These are phyloP conservation scores for Neogobius melanostomus DNA, from an alignment of 2,113 vertebrate species.

Conservation along the genomic window DNA sequence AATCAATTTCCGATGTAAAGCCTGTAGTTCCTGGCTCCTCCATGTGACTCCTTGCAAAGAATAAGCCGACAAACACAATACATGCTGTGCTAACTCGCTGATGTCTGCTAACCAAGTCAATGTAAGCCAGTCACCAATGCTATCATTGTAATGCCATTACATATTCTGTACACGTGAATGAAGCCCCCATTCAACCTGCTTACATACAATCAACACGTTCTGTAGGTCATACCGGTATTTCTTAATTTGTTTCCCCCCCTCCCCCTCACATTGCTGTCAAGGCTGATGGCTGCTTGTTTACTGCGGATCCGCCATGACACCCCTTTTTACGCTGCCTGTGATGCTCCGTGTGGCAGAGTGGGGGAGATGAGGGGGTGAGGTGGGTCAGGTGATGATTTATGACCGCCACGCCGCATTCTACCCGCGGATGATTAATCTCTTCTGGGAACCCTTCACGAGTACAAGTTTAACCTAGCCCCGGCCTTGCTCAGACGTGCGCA, in stretches of 20 bases:
- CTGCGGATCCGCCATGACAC: slow-evolving; percentile 56
- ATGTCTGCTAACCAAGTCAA: too few relatives aligned
- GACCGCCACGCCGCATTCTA: slow-evolving; percentile 75
- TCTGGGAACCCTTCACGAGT: slow-evolving; percentile 81
- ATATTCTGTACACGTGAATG: background rate
- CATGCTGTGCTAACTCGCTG: too few relatives aligned
- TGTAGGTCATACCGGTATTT: slow-evolving; percentile 14
- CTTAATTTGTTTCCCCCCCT: slow-evolving; percentile 45
- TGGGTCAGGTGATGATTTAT: slow-evolving; percentile 82
- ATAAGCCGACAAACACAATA: too few relatives aligned
- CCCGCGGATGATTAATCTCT: slow-evolving; percentile 81
- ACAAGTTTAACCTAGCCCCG: slow-evolving; percentile 82
- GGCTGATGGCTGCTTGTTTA: slow-evolving; percentile 60
- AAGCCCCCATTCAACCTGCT: background rate
- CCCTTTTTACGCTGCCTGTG: slow-evolving; percentile 58
- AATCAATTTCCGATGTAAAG: too few relatives aligned
- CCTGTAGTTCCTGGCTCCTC: too few relatives aligned
- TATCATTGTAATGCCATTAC: too few relatives aligned
- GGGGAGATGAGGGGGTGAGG: slow-evolving; percentile 6
- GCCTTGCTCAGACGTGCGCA: slow-evolving; percentile 56
- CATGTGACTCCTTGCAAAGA: too few relatives aligned
- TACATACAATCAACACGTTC: background rate
- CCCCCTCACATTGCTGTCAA: slow-evolving; percentile 38
- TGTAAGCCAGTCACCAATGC: too few relatives aligned
- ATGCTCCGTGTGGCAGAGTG: slow-evolving; percentile 49